Percentiles rank a stretch among this genome's conserved stretches.
Conservation (phyloP, 1,140 invertebrate genomes). For the Bombus waltoni region DNA sequence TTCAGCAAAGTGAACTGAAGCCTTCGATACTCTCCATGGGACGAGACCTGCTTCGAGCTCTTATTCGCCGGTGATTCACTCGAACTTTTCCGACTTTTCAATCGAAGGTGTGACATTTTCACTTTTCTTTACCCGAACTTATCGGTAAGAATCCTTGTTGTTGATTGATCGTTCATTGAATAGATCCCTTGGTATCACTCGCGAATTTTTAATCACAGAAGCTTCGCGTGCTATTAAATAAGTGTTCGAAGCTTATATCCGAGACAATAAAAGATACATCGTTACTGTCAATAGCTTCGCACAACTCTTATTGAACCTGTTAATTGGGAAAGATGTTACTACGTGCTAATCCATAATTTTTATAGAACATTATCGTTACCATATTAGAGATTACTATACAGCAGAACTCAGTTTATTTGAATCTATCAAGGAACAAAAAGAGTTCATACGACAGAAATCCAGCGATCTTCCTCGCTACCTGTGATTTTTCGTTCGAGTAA, state of each 20-base stretch:
- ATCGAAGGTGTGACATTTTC: constrained; percentile 70
- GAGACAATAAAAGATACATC: not conserved
- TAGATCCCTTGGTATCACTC: not conserved
- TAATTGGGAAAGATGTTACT: not conserved
- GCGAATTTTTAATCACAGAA: not conserved
- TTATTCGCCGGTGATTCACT: constrained; percentile 50
- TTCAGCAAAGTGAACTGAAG: constrained; percentile 76
- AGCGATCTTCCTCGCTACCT: no score
- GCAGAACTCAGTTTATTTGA: not conserved
- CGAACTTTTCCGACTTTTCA: constrained; percentile 42
- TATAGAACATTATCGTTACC: not conserved
- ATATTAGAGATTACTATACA: not conserved
- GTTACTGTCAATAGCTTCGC: not conserved
- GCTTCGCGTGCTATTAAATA: not conserved
- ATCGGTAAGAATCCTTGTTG: not conserved
- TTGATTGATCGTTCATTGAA: not conserved
- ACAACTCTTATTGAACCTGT: not conserved
- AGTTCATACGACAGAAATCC: no score
- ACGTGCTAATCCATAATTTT: not conserved
- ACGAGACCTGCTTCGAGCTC: constrained; percentile 68
- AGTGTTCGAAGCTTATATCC: not conserved
- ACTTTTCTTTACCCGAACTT: not conserved
- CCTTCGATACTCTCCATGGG: constrained; percentile 71
- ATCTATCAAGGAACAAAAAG: no score
- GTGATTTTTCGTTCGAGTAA: no score